phyloP scores from a whole-genome alignment of 2,888 invertebrate genomes.

The Brachynemurus nebulosus region DNA sequence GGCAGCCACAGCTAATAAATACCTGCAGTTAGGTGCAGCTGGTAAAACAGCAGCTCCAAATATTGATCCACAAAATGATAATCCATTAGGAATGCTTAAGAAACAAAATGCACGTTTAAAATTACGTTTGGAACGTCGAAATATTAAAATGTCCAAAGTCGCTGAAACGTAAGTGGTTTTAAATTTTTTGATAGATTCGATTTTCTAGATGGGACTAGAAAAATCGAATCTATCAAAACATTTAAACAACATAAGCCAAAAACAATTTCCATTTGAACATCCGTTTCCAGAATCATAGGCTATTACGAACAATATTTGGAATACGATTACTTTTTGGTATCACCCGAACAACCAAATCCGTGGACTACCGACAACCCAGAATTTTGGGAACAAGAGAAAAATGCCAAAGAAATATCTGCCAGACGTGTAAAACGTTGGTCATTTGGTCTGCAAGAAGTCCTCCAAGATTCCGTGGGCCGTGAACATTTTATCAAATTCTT shows the following conservation, averaged over 20 bases:
- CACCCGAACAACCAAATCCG: slow-evolving; percentile 89
- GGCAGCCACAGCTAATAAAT: slow-evolving; percentile 31
- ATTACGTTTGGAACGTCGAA: slow-evolving; percentile 70
- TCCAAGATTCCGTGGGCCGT: slow-evolving; percentile 87
- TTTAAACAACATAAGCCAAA: neutral
- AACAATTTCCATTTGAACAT: neutral
- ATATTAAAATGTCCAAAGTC: slow-evolving; percentile 84
- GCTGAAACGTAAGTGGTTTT: slow-evolving; percentile 70
- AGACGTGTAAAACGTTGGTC: slow-evolving; percentile 94
- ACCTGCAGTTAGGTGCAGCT: slow-evolving; percentile 32
- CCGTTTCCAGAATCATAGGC: slow-evolving; percentile 53
- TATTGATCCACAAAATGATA: slow-evolving; percentile 28
- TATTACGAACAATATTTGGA: slow-evolving; percentile 94
- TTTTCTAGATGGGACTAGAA: no score
- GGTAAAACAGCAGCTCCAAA: slow-evolving; percentile 41
- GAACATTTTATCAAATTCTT: slow-evolving; percentile 95
- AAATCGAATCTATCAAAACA: neutral
- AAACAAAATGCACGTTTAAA: slow-evolving; percentile 61
- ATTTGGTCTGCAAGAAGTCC: slow-evolving; percentile 86
- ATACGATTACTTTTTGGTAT: slow-evolving; percentile 89
- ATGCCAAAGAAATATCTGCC: slow-evolving; percentile 81
- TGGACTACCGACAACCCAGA: slow-evolving; percentile 94
- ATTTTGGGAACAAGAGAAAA: slow-evolving; percentile 94
- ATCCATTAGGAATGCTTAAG: slow-evolving; percentile 33
- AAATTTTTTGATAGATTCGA: slow-evolving; percentile 1